A percentile compares a stretch with the other conserved stretches of the same genome.
These are phyloP conservation scores for Galbula dea DNA, from an alignment of 2,113 vertebrate genomes.

Conservation along the genomic window DNA sequence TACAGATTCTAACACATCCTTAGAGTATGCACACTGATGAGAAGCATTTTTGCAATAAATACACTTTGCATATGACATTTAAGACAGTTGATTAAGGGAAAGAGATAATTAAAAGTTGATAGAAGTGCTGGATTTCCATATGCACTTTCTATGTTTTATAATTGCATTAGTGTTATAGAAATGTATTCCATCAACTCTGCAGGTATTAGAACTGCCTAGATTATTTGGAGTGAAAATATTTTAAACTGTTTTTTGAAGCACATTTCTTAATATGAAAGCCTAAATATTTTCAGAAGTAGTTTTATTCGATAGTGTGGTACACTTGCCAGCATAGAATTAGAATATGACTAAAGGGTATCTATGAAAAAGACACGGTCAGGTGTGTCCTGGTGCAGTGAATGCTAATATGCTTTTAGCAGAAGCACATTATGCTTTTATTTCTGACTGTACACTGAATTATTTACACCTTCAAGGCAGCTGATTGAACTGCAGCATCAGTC, in stretches of 20 bases:
- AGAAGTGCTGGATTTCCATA: slow-evolving; percentile 61
- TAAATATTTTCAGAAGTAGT: neutral
- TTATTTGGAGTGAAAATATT: slow-evolving; percentile 30
- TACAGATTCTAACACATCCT: neutral
- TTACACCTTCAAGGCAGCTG: slow-evolving; percentile 96
- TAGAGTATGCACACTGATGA: slow-evolving; percentile 37
- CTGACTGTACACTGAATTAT: slow-evolving; percentile 92
- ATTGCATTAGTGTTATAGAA: slow-evolving; percentile 18
- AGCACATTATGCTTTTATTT: slow-evolving; percentile 78
- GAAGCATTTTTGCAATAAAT: slow-evolving; percentile 60
- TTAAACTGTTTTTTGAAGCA: slow-evolving; percentile 20
- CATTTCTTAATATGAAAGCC: slow-evolving; percentile 19
- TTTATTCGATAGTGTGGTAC: slow-evolving; percentile 40
- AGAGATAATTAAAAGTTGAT: slow-evolving; percentile 67
- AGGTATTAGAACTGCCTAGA: neutral
- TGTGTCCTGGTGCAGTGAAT: slow-evolving; percentile 60
- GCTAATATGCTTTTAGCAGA: slow-evolving; percentile 59
- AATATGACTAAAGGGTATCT: slow-evolving; percentile 65
- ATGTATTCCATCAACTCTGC: neutral
- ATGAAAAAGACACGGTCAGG: slow-evolving; percentile 63
- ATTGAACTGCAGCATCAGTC: slow-evolving; percentile 97
- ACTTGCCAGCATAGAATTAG: slow-evolving; percentile 24
- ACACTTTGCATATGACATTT: slow-evolving; percentile 74
- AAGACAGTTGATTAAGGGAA: slow-evolving; percentile 69
- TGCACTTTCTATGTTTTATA: slow-evolving; percentile 27